phyloP scores from a whole-genome alignment of 2,888 invertebrate genomes.

The Ochropleura plecta region DNA sequence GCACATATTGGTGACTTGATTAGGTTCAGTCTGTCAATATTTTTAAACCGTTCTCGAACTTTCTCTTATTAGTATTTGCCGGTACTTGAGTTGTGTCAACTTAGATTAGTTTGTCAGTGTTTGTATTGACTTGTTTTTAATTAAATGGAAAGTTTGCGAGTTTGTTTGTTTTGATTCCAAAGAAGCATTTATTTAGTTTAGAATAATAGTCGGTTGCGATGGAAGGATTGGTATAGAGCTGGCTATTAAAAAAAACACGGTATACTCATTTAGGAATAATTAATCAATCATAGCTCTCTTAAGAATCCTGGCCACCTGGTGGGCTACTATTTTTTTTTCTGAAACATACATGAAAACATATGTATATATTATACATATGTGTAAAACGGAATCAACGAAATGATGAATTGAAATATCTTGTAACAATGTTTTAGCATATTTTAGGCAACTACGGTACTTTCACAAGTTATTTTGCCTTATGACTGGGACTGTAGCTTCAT shows the following conservation, averaged over 20 bases:
- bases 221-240: not conserved
- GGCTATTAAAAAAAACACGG: not conserved
- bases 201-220: not conserved
- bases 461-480: too few species aligned
- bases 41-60: constrained; percentile 30
- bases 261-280: not conserved
- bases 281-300: not conserved
- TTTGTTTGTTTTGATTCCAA: constrained; percentile 1
- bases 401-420: too few species aligned
- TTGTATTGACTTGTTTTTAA: constrained; percentile 41
- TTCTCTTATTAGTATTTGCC: constrained; percentile 38
- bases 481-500: too few species aligned
- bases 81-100: constrained; percentile 34
- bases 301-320: too few species aligned
- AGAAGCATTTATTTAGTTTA: constrained; percentile 2
- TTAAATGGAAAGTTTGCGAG: constrained; percentile 37
- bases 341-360: too few species aligned
- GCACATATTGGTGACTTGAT: constrained; percentile 34
- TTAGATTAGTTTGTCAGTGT: constrained; percentile 42
- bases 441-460: too few species aligned
- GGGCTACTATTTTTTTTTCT: too few species aligned
- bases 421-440: too few species aligned
- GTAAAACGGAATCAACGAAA: too few species aligned
- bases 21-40: constrained; percentile 48
- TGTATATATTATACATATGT: too few species aligned